These are phyloP conservation scores for Orthosia gothica DNA, from an alignment of 2,888 invertebrate species.

Conservation along the genomic window DNA sequence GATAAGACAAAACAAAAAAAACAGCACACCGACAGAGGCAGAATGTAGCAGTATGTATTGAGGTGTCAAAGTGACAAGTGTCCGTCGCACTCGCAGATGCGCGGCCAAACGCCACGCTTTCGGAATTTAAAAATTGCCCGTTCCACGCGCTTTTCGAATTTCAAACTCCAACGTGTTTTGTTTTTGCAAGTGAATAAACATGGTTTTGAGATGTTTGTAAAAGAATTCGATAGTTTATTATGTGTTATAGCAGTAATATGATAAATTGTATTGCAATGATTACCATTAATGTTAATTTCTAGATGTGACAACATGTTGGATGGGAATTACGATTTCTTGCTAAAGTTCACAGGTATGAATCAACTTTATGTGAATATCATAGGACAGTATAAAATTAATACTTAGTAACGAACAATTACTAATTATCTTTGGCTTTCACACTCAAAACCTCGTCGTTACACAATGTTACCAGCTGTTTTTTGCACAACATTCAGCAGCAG, in stretches of 20 bases:
- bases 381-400: background rate
- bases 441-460: no score
- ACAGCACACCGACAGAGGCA: conserved; percentile 63
- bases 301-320: conserved; percentile 12
- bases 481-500: background rate
- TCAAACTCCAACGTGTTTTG: conserved; percentile 45
- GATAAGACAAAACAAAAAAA: conserved; percentile 63
- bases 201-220: conserved; percentile 40
- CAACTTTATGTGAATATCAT: conserved; percentile 28
- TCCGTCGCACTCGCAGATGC: conserved; percentile 82
- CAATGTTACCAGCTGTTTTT: background rate
- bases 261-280: conserved; percentile 43
- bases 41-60: conserved; percentile 82
- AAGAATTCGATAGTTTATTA: conserved; percentile 50
- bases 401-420: background rate
- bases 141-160: conserved; percentile 65
- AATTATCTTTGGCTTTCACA: background rate
- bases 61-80: conserved; percentile 88
- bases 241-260: conserved; percentile 52
- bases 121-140: conserved; percentile 77
- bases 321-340: conserved; percentile 19
- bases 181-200: conserved; percentile 39
- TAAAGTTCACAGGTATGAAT: conserved; percentile 41
- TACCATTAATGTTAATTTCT: conserved; percentile 43
- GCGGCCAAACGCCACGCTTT: conserved; percentile 71